phyloP scores from a whole-genome alignment of 2,113 vertebrate genomes.

The Corythornis vintsioides region DNA sequence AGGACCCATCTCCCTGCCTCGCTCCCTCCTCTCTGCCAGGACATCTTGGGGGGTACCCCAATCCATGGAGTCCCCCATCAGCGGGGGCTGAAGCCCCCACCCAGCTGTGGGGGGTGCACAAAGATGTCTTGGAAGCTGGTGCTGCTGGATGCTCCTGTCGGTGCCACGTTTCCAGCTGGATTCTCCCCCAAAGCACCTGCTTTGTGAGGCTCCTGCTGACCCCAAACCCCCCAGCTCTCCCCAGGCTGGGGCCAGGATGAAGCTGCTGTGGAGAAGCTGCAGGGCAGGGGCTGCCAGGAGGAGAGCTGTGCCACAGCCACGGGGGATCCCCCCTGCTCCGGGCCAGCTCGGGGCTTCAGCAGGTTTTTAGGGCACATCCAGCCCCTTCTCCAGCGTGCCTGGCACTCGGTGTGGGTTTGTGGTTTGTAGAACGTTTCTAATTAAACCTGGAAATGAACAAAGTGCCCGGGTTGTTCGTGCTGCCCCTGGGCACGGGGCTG shows the following conservation, averaged over 20 bases:
- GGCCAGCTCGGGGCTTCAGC: not conserved
- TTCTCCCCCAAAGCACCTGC: not conserved
- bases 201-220: not conserved
- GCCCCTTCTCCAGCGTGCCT: not conserved
- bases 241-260: not conserved
- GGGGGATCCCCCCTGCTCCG: not conserved
- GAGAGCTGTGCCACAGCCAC: not conserved
- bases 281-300: not conserved
- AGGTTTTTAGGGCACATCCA: not conserved
- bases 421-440: conserved; percentile 49
- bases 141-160: not conserved
- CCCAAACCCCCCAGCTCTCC: not conserved
- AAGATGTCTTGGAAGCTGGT: not conserved
- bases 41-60: not conserved
- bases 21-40: not conserved
- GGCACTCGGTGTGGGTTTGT: rapidly evolving
- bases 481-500: rapidly evolving
- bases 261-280: not conserved
- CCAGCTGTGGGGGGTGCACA: rapidly evolving
- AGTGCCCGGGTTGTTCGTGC: not conserved
- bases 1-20: not conserved
- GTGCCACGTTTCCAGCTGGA: not conserved
- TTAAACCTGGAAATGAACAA: conserved; percentile 53
- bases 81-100: not conserved
- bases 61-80: not conserved